Conservation (phyloP, 2,797 vertebrate genomes). For the Telmatherina bonti region DNA sequence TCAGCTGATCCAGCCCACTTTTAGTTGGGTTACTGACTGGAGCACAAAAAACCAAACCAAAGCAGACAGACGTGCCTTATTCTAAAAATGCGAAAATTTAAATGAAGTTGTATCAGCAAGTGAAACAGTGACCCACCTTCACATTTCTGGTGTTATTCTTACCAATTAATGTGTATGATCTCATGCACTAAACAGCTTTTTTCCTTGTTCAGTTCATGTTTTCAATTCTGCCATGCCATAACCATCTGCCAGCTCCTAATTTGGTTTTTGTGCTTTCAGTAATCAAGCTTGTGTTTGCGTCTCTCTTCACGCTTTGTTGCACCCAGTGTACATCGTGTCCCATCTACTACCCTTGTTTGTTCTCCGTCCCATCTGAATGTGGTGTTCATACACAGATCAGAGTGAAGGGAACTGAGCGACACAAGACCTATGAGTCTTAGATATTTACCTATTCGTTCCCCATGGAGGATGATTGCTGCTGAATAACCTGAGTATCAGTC, state of each 20-base stretch:
- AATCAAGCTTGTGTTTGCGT: conserved; percentile 20
- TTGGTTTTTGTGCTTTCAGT: conserved; percentile 26
- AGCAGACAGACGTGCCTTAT: background rate
- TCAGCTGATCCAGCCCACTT: background rate
- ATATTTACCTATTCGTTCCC: conserved; percentile 20
- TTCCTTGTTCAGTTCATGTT: conserved; percentile 18
- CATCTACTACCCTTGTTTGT: conserved; percentile 32
- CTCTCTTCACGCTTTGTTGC: conserved; percentile 50
- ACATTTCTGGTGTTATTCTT: conserved; percentile 10
- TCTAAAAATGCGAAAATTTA: conserved; percentile 1
- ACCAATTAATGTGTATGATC: conserved; percentile 35
- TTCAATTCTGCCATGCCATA: conserved; percentile 32
- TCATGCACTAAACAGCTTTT: conserved; percentile 15
- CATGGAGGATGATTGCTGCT: conserved; percentile 7
- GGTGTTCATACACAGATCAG: conserved; percentile 30
- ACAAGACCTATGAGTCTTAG: conserved; percentile 1
- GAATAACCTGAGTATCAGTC: conserved; percentile 25
- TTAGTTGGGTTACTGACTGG: background rate
- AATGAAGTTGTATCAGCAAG: background rate
- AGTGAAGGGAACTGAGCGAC: conserved; percentile 45
- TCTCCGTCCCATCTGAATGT: conserved; percentile 21
- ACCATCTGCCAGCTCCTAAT: conserved; percentile 35
- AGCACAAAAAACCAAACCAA: background rate
- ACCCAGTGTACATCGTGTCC: conserved; percentile 49
- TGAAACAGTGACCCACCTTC: background rate